Evolutionary conservation across 2,888 invertebrate species (phyloP).

Genomic region (Synergus itoensis): DNA sequence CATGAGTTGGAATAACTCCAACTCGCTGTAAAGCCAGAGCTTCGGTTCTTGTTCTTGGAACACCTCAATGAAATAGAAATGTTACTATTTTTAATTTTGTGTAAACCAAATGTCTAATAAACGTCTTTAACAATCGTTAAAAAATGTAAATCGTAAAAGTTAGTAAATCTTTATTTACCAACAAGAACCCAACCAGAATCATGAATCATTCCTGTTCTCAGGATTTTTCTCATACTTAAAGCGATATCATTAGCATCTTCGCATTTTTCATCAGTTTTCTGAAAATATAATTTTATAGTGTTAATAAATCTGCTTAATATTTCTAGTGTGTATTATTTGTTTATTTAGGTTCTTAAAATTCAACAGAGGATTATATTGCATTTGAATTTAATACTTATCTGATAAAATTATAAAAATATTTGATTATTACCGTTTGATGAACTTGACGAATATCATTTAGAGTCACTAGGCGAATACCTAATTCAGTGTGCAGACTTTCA

Average conservation of each 20-base stretch:
- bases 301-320: slow-evolving; percentile 6
- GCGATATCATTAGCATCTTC: slow-evolving; percentile 61
- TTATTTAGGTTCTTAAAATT: neutral
- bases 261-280: slow-evolving; percentile 3
- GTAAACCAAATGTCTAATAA: neutral
- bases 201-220: slow-evolving; percentile 70
- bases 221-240: slow-evolving; percentile 67
- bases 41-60: slow-evolving; percentile 78
- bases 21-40: slow-evolving; percentile 77
- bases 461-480: slow-evolving; percentile 58
- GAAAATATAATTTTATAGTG: neutral
- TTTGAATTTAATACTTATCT: neutral
- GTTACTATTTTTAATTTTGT: neutral
- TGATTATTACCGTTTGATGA: slow-evolving; percentile 28
- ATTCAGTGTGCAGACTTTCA: slow-evolving; percentile 57
- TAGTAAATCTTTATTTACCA: slow-evolving; percentile 62
- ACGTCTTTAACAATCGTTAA: neutral
- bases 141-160: too few relatives aligned
- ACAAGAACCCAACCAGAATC: slow-evolving; percentile 75
- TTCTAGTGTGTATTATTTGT: neutral
- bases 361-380: neutral
- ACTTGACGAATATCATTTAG: slow-evolving; percentile 54
- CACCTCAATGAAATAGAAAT: slow-evolving; percentile 67
- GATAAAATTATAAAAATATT: neutral
- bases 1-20: slow-evolving; percentile 80